phyloP scores from a whole-genome alignment of 2,888 invertebrate genomes.

The Scaptodrosophila latifasciaeformis region DNA sequence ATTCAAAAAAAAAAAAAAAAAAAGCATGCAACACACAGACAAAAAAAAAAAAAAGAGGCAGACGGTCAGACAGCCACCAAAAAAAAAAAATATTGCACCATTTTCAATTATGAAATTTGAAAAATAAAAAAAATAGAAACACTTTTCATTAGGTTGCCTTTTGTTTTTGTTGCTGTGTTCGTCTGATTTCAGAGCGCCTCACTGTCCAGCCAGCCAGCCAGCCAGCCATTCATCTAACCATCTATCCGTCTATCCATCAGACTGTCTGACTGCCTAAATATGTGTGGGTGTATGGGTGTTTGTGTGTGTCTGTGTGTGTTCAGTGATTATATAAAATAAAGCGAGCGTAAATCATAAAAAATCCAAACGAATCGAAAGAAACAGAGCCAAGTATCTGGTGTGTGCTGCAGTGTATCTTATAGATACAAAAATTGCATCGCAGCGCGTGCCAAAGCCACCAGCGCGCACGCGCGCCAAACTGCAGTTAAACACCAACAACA shows the following conservation, averaged over 20 bases:
- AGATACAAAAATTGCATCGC: constrained; percentile 62
- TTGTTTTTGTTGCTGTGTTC: constrained; percentile 10
- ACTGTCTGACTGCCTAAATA: neutral
- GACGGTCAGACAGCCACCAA: constrained; percentile 33
- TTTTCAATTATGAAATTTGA: constrained; percentile 59
- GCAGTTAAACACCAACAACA: constrained; percentile 44
- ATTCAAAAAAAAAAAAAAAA: constrained; percentile 50
- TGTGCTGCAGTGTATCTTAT: constrained; percentile 53
- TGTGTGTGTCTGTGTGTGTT: constrained; percentile 21
- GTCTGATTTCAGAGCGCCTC: constrained; percentile 12
- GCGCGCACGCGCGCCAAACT: constrained; percentile 41
- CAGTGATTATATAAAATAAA: constrained; percentile 58
- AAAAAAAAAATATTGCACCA: constrained; percentile 48
- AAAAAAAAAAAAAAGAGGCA: constrained; percentile 27
- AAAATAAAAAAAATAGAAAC: neutral
- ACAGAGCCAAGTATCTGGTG: neutral
- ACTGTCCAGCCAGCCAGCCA: neutral
- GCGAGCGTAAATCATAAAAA: constrained; percentile 62
- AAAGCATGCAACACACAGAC: constrained; percentile 56
- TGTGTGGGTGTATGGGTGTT: neutral
- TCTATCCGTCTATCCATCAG: too few relatives aligned
- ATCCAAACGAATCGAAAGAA: neutral
- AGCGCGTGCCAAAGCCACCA: constrained; percentile 50
- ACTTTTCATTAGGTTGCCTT: constrained; percentile 11
- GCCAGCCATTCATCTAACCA: too few relatives aligned